Evolutionary conservation across 1,140 invertebrate species (phyloP), one percentile per base, ranked within the genome.

Genomic region (Macrostomum lignano): DNA sequence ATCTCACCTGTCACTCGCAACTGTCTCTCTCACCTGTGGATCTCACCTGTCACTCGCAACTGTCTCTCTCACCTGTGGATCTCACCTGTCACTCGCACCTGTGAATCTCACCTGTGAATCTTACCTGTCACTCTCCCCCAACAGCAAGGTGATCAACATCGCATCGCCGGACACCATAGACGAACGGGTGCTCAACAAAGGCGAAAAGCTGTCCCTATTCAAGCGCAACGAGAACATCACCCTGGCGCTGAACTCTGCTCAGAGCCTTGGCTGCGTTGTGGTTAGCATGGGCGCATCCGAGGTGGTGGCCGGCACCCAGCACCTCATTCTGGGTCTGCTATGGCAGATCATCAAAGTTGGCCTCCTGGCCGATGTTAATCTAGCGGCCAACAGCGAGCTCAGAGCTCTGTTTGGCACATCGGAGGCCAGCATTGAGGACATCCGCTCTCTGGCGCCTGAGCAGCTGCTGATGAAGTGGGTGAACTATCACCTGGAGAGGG

Each of bases 261-360:
- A 79, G 49, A 70, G 82, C 9, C 96, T 98, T 45, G 88, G 88
- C 10, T 96, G 86, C 58, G 91, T 91, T 51, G 82, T 94, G 39
- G 71, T 96, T 37, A 98, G 96, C 58, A 96, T 96, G 42, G 86
- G 93, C 49, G 79, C 81, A 4, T 77, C 84, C 47, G 86, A 93
- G 56, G 56, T 96, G 32, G 70, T 70, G 14, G 78, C 86, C 60
- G 84, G 76, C 44, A 79, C 76, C 55, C 79, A 78, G 3, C 88
- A 96, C 63, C 60, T 98, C 43, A 78, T 94, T 4, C 65, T 96
- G 15, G 88, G 88, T 25, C 62, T 98, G 0, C 62, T 96, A 2
- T 98, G 88, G 88, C 88, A 96, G 61, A 93, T 96, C 42, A 98
- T 96, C 46, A 67, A 84, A 66, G 93, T 94, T 45, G 86, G 86